A percentile compares a stretch with the other conserved stretches of the same genome.
phyloP scores from a whole-genome alignment of 2,113 vertebrate genomes.

The Fregata magnificens region DNA sequence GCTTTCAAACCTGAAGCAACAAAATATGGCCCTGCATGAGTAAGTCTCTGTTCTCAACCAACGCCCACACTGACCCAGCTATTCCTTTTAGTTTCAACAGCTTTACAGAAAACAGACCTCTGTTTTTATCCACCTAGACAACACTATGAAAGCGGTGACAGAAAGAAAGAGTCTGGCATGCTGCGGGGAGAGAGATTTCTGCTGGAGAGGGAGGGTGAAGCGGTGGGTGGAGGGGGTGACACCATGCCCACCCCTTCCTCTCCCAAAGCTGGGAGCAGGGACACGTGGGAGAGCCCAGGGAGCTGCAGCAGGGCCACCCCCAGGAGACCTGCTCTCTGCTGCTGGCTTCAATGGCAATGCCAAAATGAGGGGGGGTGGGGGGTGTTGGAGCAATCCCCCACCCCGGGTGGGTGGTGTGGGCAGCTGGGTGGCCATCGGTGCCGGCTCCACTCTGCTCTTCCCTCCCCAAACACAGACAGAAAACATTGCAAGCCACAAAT shows the following conservation, averaged over 20 bases:
- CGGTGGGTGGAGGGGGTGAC: rapidly evolving
- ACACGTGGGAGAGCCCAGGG: rapidly evolving
- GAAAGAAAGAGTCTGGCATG: background rate
- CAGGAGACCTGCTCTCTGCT: rapidly evolving
- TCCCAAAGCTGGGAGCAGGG: background rate
- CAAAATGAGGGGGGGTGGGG: rapidly evolving
- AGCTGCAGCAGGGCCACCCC: no score
- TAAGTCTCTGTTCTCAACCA: background rate
- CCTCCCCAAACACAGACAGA: background rate
- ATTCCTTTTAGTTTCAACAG: background rate
- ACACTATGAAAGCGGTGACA: background rate
- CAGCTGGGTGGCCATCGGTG: rapidly evolving
- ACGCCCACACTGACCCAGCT: constrained; percentile 28
- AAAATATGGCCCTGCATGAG: background rate
- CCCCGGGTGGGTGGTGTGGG: rapidly evolving
- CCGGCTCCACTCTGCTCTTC: rapidly evolving
- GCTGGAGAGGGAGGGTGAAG: background rate
- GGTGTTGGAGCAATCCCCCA: background rate
- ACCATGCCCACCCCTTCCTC: background rate
- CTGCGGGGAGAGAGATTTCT: background rate
- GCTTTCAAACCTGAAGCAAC: background rate
- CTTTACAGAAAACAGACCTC: constrained; percentile 39
- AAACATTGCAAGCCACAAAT: background rate
- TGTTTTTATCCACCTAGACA: background rate
- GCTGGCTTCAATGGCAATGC: rapidly evolving